These are phyloP conservation scores for Gymnoscopelus microlampas DNA, from an alignment of 2,797 vertebrate species.

Conservation along the genomic window DNA sequence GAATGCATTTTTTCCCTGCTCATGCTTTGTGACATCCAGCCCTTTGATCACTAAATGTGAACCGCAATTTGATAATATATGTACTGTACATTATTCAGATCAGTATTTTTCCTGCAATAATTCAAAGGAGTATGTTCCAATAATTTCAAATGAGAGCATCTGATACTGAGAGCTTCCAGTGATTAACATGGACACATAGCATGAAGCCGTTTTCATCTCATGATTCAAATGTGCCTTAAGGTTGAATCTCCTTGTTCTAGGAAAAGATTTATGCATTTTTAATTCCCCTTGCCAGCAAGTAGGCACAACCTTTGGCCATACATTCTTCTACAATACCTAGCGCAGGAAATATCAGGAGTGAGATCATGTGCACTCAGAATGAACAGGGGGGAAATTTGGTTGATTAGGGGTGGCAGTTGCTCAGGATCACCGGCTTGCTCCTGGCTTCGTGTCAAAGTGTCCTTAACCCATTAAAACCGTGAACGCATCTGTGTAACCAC, in stretches of 20 bases:
- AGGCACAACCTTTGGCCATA: too few relatives aligned
- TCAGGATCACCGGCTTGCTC: too few relatives aligned
- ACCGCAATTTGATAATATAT: background rate
- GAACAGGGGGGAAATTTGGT: too few relatives aligned
- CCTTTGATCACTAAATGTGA: constrained; percentile 5
- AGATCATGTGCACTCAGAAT: too few relatives aligned
- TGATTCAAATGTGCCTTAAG: background rate
- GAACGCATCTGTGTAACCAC: too few relatives aligned
- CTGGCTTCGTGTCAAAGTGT: too few relatives aligned
- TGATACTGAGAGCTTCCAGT: constrained; percentile 51
- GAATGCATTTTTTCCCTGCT: background rate
- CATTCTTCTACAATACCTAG: too few relatives aligned
- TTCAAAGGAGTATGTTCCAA: background rate
- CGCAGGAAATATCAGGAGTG: too few relatives aligned
- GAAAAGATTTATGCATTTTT: background rate
- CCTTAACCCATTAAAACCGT: too few relatives aligned
- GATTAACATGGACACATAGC: background rate
- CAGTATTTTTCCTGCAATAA: background rate
- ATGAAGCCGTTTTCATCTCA: background rate
- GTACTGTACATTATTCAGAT: background rate
- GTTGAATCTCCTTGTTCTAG: background rate
- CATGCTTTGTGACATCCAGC: background rate
- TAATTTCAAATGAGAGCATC: constrained; percentile 17
- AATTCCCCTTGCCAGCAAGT: too few relatives aligned
- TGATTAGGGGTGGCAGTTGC: too few relatives aligned